Conservation (phyloP, 2,797 vertebrate genomes). For the Pteropus rufus region DNA sequence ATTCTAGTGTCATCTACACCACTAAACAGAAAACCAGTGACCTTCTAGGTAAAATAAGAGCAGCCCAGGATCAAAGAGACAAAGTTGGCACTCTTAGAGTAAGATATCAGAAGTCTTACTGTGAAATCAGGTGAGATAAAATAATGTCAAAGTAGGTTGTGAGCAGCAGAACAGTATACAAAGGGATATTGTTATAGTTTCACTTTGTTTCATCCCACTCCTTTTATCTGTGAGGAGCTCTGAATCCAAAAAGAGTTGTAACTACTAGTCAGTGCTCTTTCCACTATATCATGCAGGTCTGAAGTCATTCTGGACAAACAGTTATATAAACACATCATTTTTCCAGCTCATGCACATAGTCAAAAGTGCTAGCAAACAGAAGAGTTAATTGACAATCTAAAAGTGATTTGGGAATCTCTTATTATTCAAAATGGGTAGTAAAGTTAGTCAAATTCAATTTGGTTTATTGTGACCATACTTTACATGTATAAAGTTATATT, state of each 20-base stretch:
- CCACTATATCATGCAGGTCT: neutral
- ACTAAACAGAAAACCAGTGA: neutral
- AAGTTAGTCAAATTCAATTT: conserved; percentile 45
- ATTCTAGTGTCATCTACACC: neutral
- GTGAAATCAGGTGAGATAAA: neutral
- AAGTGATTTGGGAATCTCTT: conserved; percentile 31
- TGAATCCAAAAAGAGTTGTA: neutral
- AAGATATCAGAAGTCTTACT: neutral
- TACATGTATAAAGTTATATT: conserved; percentile 6
- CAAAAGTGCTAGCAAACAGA: conserved; percentile 36
- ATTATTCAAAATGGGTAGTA: conserved; percentile 2
- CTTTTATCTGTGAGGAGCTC: neutral
- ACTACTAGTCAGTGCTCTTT: conserved; percentile 12
- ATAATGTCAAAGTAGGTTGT: neutral
- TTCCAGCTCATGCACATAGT: neutral
- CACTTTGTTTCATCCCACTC: neutral
- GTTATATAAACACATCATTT: conserved; percentile 36
- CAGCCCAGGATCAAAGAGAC: neutral
- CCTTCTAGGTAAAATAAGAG: neutral
- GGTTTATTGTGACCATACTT: conserved; percentile 45
- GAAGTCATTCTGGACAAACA: conserved; percentile 4
- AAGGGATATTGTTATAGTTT: neutral
- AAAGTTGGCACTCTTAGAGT: neutral
- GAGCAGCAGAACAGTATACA: neutral
- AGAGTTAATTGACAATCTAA: conserved; percentile 23